Conservation (phyloP, 2,113 vertebrate genomes). For the Rhea americana region DNA sequence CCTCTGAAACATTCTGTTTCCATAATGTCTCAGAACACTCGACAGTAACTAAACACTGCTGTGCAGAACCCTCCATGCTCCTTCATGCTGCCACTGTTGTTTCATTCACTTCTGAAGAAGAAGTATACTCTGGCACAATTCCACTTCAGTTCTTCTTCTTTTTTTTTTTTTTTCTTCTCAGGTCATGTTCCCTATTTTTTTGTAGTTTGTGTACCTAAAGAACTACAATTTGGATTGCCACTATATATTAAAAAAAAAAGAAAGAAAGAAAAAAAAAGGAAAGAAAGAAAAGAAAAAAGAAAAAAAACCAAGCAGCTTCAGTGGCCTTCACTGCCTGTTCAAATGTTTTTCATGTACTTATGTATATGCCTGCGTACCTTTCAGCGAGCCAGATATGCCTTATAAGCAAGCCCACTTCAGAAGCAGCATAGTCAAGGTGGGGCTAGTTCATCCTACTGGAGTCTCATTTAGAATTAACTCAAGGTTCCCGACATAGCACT, state of each 20-base stretch:
- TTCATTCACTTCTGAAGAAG: neutral
- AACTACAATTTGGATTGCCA: neutral
- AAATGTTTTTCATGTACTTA: neutral
- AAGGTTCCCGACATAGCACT: neutral
- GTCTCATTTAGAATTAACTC: neutral
- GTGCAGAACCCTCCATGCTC: neutral
- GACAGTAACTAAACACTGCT: neutral
- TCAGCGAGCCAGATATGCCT: neutral
- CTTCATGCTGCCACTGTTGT: neutral
- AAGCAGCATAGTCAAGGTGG: neutral
- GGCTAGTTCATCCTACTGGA: neutral
- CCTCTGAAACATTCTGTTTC: neutral
- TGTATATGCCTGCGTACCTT: neutral
- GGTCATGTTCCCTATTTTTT: neutral
- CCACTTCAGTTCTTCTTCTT: neutral
- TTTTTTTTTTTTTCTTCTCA: neutral
- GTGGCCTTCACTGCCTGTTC: neutral
- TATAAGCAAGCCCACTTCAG: neutral
- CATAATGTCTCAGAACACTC: neutral
- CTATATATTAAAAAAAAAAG: neutral
- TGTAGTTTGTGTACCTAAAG: neutral
- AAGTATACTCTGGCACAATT: neutral
- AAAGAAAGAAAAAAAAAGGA: no score
- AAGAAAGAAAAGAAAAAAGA: no score
- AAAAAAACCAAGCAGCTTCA: neutral